These are phyloP conservation scores for Cataglyphis albicans DNA, from an alignment of 2,888 invertebrate genomes.

Conservation along the genomic window DNA sequence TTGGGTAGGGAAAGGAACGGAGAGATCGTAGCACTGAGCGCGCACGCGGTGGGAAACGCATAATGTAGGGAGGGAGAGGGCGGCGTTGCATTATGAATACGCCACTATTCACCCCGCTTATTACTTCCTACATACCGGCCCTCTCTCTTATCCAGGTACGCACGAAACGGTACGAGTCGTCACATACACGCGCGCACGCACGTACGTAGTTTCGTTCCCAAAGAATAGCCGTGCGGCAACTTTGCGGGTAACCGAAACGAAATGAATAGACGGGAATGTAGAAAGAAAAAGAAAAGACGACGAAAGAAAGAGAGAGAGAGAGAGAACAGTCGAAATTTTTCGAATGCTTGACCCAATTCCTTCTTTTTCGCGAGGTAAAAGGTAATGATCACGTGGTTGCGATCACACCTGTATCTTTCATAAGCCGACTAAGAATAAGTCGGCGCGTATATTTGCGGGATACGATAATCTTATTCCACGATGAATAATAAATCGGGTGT, in stretches of 20 bases:
- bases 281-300: background rate
- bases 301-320: background rate
- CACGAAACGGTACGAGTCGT: slow-evolving; percentile 31
- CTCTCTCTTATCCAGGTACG: slow-evolving; percentile 50
- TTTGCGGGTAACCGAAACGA: slow-evolving; percentile 14
- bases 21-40: slow-evolving; percentile 57
- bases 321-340: slow-evolving; percentile 12
- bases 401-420: slow-evolving; percentile 2
- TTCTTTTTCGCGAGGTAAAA: background rate
- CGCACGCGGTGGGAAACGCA: slow-evolving; percentile 39
- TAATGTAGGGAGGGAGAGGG: slow-evolving; percentile 50
- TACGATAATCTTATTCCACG: slow-evolving; percentile 1
- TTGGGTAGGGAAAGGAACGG: slow-evolving; percentile 48
- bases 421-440: background rate
- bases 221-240: slow-evolving; percentile 39
- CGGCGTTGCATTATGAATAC: slow-evolving; percentile 82
- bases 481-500: slow-evolving; percentile 37
- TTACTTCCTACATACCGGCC: slow-evolving; percentile 77
- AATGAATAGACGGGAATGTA: background rate
- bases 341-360: slow-evolving; percentile 24
- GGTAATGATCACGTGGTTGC: slow-evolving; percentile 12
- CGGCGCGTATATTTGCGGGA: slow-evolving; percentile 1
- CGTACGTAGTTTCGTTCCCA: slow-evolving; percentile 34
- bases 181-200: slow-evolving; percentile 9
- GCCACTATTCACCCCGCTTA: slow-evolving; percentile 80